Conservation (phyloP, 2,888 invertebrate species). For the Ornithoptera priamus region DNA sequence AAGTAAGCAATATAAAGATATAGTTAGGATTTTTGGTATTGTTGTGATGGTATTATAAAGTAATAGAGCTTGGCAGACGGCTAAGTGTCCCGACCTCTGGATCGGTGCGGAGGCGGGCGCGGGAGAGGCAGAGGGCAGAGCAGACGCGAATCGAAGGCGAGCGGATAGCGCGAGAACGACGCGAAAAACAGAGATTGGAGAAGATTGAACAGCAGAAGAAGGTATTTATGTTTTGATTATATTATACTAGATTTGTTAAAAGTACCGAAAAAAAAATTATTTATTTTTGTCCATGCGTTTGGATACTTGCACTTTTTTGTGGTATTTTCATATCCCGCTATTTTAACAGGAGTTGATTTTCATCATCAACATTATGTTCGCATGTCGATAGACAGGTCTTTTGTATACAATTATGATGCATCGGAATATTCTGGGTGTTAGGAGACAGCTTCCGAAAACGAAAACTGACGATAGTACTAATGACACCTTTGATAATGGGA, state of each 20-base stretch:
- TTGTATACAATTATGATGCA: too few species aligned
- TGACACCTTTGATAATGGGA: too few species aligned
- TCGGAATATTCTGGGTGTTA: too few species aligned
- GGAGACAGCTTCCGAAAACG: too few species aligned
- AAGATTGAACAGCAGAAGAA: conserved; percentile 58
- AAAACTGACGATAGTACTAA: too few species aligned
- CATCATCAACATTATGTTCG: too few species aligned
- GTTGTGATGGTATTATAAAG: background rate
- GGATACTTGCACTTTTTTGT: background rate
- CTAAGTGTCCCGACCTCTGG: conserved; percentile 65
- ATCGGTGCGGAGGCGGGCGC: conserved; percentile 60
- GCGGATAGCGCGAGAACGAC: conserved; percentile 54
- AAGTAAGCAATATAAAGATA: too few species aligned
- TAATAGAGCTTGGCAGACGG: conserved; percentile 46
- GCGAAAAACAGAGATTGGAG: conserved; percentile 50
- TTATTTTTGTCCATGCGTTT: background rate
- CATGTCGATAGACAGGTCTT: too few species aligned
- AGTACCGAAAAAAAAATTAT: background rate
- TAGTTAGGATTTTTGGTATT: background rate
- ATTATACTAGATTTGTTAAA: background rate
- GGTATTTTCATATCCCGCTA: background rate
- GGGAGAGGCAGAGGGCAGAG: conserved; percentile 58
- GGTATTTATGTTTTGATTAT: conserved; percentile 40
- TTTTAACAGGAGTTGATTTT: too few species aligned
- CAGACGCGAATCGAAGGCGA: conserved; percentile 65